A percentile compares a stretch with the other conserved stretches of the same genome.
phyloP scores from a whole-genome alignment of 2,797 vertebrate species.

The Salarias fasciatus region DNA sequence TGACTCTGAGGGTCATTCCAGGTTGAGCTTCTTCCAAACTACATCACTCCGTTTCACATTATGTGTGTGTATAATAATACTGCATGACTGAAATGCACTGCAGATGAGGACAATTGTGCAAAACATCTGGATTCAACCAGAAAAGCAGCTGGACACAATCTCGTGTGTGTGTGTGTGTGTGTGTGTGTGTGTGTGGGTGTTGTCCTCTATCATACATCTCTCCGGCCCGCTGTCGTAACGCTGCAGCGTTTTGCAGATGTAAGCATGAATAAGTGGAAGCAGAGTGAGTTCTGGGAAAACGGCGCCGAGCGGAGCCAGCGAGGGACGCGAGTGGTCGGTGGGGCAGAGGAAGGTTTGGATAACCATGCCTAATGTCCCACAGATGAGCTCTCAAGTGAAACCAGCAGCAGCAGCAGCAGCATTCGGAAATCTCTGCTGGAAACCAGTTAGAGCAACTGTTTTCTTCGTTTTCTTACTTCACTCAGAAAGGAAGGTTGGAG shows the following conservation, averaged over 20 bases:
- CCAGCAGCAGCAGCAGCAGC: conserved; percentile 15
- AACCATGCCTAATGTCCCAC: conserved; percentile 65
- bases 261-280: conserved; percentile 60
- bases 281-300: conserved; percentile 66
- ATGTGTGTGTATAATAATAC: too few relatives aligned
- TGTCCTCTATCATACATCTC: too few relatives aligned
- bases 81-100: too few relatives aligned
- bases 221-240: too few relatives aligned
- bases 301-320: neutral
- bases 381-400: conserved; percentile 60
- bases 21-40: too few relatives aligned
- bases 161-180: neutral
- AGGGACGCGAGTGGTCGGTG: conserved; percentile 28
- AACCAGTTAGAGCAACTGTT: conserved; percentile 21
- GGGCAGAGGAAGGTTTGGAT: conserved; percentile 39
- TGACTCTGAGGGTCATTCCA: too few relatives aligned
- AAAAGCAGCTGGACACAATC: too few relatives aligned
- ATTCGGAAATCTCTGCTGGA: conserved; percentile 41
- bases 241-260: conserved; percentile 69
- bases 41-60: too few relatives aligned
- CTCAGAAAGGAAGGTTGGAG: too few relatives aligned
- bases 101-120: too few relatives aligned
- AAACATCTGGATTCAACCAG: too few relatives aligned
- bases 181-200: neutral
- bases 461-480: too few relatives aligned